Evolutionary conservation across 2,113 vertebrate genomes (phyloP), one percentile per base, ranked within the genome.

Genomic region (Stegastes partitus): DNA sequence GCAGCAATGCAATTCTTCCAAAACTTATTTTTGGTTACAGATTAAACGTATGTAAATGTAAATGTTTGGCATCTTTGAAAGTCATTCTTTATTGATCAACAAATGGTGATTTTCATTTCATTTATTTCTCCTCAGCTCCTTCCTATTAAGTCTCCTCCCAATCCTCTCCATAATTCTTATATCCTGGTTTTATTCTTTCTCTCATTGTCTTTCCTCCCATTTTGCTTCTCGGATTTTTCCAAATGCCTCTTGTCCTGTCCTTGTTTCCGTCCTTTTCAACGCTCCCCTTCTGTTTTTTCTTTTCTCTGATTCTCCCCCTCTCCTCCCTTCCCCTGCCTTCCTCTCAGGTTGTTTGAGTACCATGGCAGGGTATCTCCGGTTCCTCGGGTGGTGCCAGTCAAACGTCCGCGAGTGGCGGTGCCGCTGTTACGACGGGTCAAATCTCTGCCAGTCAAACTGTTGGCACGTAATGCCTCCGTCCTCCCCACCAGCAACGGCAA

Each of bases 381-480:
- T 55, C 97, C 97, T 44, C 94, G 96, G 37, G 95, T 94, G 50
- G 95, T 96, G 28, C 96, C 97, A 0, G 94, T 96, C 82, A 98
- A 98, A 88, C 95, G 96, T 56, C 95, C 96, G 0, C 93, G 96
- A 22, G 94, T 96, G 86, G 94, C 95, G 2, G 91, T 98, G n/a
- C 97, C 97, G 0, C 91, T 97, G 5, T 96, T 97, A 11, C 94
- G 96, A n/a, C 94, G 96, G 3, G 96, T 97, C 83, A 97, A 97
- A 92, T 82, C 96, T 0, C 90, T 98, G 55, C 97, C 97, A 0
- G 96, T 97, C 84, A 97, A 97, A 87, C 94, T 97, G 59, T 94
- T 97, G 47, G 82, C 95, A 7, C 94, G 96, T 8, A 85, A 85
- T 18, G 94, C 96, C 0, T 88, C 95, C 0, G 90, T 95, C 71